phyloP scores from a whole-genome alignment of 2,888 invertebrate species.

The Sarcophaga carnaria region DNA sequence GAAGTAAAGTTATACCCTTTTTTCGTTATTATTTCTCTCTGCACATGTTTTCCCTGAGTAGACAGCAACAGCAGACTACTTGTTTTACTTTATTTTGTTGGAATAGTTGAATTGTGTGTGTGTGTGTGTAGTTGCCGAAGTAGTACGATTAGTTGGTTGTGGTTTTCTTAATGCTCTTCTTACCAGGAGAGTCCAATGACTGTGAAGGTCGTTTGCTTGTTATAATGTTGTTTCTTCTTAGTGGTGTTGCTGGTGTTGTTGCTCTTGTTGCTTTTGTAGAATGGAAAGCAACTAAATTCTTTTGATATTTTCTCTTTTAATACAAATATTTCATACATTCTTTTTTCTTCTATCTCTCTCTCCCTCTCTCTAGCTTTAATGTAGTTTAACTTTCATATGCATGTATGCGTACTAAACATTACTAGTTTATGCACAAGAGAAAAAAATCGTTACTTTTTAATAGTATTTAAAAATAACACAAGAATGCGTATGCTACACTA shows the following conservation, averaged over 20 bases:
- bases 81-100: neutral
- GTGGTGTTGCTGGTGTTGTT: neutral
- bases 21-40: neutral
- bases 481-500: too few relatives aligned
- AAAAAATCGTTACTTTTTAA: neutral
- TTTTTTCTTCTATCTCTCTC: too few relatives aligned
- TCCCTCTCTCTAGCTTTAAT: neutral
- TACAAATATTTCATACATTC: conserved; percentile 46
- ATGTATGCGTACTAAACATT: neutral
- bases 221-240: conserved; percentile 70
- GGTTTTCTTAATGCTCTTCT: conserved; percentile 13
- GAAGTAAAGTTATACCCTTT: neutral
- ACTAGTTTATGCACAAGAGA: neutral
- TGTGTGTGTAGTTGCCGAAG: neutral
- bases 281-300: conserved; percentile 64
- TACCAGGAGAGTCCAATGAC: conserved; percentile 74
- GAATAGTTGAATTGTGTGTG: neutral
- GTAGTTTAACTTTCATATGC: too few relatives aligned
- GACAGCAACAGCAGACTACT: neutral
- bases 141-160: neutral
- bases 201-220: conserved; percentile 81
- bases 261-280: neutral
- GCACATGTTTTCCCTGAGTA: too few relatives aligned
- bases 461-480: neutral
- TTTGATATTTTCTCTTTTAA: conserved; percentile 68